phyloP scores from a whole-genome alignment of 1,140 invertebrate genomes.

The Solen grandis region DNA sequence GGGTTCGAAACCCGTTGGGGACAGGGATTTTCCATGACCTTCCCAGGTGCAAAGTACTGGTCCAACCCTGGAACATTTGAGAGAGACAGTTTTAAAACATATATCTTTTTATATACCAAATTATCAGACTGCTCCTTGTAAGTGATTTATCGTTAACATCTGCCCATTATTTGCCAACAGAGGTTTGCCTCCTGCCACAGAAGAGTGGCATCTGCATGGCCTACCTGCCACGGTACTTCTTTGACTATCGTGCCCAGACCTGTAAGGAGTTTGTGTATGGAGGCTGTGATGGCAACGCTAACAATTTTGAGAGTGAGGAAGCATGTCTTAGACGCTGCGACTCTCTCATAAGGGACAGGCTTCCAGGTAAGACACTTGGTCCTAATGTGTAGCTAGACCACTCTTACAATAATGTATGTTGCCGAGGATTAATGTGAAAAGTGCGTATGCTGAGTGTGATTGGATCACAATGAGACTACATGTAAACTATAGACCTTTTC shows the following conservation, averaged over 20 bases:
- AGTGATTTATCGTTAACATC: too few relatives aligned
- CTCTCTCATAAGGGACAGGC: conserved; percentile 21
- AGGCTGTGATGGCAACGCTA: conserved; percentile 83
- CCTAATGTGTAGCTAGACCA: not conserved
- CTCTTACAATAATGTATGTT: too few relatives aligned
- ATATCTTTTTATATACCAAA: too few relatives aligned
- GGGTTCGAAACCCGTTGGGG: too few relatives aligned
- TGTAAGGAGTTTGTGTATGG: conserved; percentile 84
- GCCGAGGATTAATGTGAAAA: conserved; percentile 1
- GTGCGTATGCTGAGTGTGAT: not conserved
- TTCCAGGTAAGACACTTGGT: conserved; percentile 24
- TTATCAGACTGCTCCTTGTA: too few relatives aligned
- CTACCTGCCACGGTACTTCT: conserved; percentile 81
- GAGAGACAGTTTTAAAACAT: too few relatives aligned
- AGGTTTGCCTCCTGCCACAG: conserved; percentile 62
- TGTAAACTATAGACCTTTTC: not conserved
- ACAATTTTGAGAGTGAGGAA: conserved; percentile 81
- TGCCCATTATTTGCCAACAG: conserved; percentile 53
- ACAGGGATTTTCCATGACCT: too few relatives aligned
- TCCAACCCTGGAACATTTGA: too few relatives aligned
- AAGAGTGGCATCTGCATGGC: conserved; percentile 60
- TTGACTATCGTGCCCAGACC: conserved; percentile 76
- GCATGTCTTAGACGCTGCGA: conserved; percentile 60
- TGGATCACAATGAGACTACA: not conserved
- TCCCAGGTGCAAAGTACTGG: too few relatives aligned